Percentiles rank a stretch among this genome's conserved stretches.
phyloP scores from a whole-genome alignment of 2,888 invertebrate genomes.

The Andrena marginata region DNA sequence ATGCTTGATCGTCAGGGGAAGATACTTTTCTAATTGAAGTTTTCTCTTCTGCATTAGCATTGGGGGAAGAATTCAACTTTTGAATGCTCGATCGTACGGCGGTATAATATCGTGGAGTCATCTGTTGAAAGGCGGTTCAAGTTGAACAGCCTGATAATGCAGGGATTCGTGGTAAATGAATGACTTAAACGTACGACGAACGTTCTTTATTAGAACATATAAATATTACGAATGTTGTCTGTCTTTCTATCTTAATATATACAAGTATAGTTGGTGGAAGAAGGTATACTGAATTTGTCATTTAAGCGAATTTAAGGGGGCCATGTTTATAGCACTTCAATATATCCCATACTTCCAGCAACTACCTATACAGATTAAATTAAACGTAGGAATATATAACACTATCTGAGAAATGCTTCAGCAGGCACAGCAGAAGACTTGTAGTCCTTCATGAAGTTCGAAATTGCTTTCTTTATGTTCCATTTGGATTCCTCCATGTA shows the following conservation, averaged over 20 bases:
- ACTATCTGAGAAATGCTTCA: constrained; percentile 75
- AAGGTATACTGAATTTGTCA: neutral
- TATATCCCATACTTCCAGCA: neutral
- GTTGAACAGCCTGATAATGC: neutral
- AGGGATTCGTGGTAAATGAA: neutral
- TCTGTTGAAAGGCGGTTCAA: constrained; percentile 1
- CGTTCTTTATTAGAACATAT: neutral
- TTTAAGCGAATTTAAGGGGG: neutral
- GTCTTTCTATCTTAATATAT: neutral
- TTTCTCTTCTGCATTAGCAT: neutral
- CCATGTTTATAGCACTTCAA: neutral
- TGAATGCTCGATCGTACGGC: neutral
- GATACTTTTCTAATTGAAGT: neutral
- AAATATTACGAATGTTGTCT: neutral
- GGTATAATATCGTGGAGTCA: constrained; percentile 15
- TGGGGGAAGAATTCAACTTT: neutral
- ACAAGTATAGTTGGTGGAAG: neutral
- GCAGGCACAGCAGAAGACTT: constrained; percentile 75
- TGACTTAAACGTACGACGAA: too few species aligned
- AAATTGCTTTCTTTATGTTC: constrained; percentile 79
- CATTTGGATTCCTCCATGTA: constrained; percentile 77
- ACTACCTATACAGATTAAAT: neutral
- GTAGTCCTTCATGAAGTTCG: constrained; percentile 78
- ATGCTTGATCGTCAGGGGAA: neutral
- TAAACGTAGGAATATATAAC: neutral